Percentiles rank a stretch among this genome's conserved stretches.
Evolutionary conservation across 2,797 vertebrate genomes (phyloP).

Genomic region (Sciurus carolinensis): DNA sequence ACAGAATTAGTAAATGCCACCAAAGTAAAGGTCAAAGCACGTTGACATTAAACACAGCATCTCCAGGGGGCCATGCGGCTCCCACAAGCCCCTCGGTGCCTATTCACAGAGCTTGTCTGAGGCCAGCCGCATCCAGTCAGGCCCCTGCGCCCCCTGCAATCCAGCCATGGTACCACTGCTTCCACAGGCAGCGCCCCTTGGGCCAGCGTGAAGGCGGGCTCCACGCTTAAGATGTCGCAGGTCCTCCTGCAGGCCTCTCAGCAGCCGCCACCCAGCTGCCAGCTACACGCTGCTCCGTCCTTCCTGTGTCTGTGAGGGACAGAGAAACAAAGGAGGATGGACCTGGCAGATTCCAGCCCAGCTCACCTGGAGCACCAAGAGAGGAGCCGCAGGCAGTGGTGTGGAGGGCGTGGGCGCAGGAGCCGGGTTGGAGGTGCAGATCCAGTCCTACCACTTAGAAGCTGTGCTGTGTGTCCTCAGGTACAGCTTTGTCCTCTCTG

Average conservation of each 20-base stretch:
- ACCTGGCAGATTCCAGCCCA: background rate
- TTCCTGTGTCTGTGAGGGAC: background rate
- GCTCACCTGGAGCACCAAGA: background rate
- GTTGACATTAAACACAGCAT: conserved; percentile 72
- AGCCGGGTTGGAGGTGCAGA: background rate
- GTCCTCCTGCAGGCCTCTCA: background rate
- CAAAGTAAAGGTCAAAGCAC: conserved; percentile 74
- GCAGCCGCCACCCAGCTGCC: background rate
- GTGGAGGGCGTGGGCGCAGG: too few relatives aligned
- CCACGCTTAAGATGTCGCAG: background rate
- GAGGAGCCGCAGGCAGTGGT: background rate
- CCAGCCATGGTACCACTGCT: conserved; percentile 32
- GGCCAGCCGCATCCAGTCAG: conserved; percentile 41
- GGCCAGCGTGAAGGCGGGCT: background rate
- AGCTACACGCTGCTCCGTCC: background rate
- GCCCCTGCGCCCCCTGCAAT: background rate
- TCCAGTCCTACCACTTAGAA: background rate
- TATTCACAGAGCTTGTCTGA: conserved; percentile 16
- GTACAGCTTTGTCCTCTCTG: background rate
- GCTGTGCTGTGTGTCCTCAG: background rate
- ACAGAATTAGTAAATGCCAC: conserved; percentile 78
- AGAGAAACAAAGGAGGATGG: background rate
- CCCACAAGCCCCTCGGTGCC: conserved; percentile 8
- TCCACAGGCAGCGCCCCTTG: background rate
- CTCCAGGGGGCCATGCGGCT: conserved; percentile 62